A percentile compares a stretch with the other conserved stretches of the same genome.
Evolutionary conservation across 2,888 invertebrate species (phyloP).

Genomic region (Agrochola circellaris): DNA sequence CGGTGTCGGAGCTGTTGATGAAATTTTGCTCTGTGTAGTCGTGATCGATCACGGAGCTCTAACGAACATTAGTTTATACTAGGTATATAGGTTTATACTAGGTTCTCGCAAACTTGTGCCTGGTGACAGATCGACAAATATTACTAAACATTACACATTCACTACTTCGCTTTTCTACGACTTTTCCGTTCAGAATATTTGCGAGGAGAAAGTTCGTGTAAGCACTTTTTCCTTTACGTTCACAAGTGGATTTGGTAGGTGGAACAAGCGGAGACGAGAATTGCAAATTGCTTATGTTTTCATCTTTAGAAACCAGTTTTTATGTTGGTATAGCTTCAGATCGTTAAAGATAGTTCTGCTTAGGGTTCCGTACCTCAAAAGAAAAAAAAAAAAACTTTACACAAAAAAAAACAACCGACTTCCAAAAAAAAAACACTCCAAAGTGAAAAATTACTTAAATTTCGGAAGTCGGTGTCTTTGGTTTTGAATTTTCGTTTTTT

Average conservation of each 20-base stretch:
- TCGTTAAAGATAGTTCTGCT: not conserved
- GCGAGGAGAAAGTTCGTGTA: not conserved
- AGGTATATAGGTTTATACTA: constrained; percentile 14
- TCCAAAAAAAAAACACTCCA: too few species aligned
- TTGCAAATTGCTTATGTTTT: constrained; percentile 14
- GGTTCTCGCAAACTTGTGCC: constrained; percentile 40
- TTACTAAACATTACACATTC: constrained; percentile 11
- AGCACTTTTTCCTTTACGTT: constrained; percentile 27
- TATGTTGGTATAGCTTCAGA: not conserved
- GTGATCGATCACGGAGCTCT: constrained; percentile 61
- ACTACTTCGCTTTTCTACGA: constrained; percentile 23
- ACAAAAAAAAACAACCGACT: too few species aligned
- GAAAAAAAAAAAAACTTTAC: too few species aligned
- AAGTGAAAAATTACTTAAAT: too few species aligned
- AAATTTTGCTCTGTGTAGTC: constrained; percentile 46
- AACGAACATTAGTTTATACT: constrained; percentile 41
- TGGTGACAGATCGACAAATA: constrained; percentile 49
- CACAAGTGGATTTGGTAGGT: constrained; percentile 7
- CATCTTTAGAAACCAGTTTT: not conserved
- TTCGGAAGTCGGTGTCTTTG: too few species aligned
- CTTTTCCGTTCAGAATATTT: constrained; percentile 15
- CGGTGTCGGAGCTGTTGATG: constrained; percentile 31
- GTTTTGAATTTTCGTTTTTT: too few species aligned
- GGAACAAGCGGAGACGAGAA: not conserved
- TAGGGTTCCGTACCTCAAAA: too few species aligned